Base-by-base conservation (phyloP, 2,888 invertebrate species). In the Neria commutata region DNA sequence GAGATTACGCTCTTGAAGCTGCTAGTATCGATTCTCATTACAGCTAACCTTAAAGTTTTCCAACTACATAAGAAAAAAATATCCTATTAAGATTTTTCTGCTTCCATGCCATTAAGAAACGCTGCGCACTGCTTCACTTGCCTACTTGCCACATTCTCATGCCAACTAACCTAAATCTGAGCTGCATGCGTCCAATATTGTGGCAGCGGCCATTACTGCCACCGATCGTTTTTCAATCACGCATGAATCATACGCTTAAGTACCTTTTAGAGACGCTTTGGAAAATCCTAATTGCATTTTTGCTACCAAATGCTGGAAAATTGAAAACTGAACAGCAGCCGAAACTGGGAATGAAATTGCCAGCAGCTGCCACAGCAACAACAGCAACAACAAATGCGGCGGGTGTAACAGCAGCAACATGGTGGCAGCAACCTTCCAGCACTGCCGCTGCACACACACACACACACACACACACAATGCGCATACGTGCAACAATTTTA, bases 241-340 rank as follows among this genome's bases (percentile, higher is more conserved):
- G 58, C 59, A 60, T 63, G 60, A 65, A 63, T 63, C 65, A 61
- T 56, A 34, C 58, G 56, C 54, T 59, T 59, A 63, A 51, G 55
- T 54, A 58, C 58, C 63, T 19, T 61, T 59, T 59, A 63, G 57
- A 58, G 63, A 61, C 61, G 56, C 59, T 61, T 59, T 63, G 56
- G 56, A 50, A 58, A 62, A 49, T 60, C 61, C 54, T 34, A 53
- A 34, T 52, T 17, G 45, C 52, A 48, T 37, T 40, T 54, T 40
- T 50, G 23, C 50, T 51, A 49, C 24, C 29, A 40, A 17, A 52
- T 48, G 37, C 14, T 14, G 37, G n/a, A 37, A 37, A 37, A 37
- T 37, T 37, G 37, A 37, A 37, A 37, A 37, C 4, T n/a, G n/a
- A n/a, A 37, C 37, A 4, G n/a, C 37, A 37, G n/a, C 10, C 37